phyloP scores from a whole-genome alignment of 1,140 invertebrate genomes.

The Holcopasites calliopsidis region DNA sequence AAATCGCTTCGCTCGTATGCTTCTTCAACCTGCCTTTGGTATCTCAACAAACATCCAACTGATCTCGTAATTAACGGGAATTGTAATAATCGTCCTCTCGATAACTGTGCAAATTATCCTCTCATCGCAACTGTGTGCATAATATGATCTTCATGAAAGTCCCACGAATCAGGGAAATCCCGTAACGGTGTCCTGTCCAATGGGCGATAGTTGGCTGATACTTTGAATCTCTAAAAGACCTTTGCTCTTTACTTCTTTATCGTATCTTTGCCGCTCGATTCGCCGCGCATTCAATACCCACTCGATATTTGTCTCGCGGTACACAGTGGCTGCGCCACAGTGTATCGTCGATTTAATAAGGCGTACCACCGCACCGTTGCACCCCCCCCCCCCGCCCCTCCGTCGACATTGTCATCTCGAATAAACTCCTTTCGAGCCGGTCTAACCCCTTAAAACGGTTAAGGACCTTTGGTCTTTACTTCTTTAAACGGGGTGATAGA shows the following conservation, averaged over 20 bases:
- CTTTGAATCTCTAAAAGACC: conserved; percentile 11
- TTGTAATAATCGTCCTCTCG: too few relatives aligned
- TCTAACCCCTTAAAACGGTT: conserved; percentile 54
- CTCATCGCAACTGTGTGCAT: background rate
- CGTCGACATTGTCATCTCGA: conserved; percentile 66
- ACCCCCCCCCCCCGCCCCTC: too few relatives aligned
- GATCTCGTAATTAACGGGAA: too few relatives aligned
- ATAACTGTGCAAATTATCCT: too few relatives aligned
- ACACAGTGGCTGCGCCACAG: background rate
- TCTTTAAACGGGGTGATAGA: conserved; percentile 78
- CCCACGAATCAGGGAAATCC: background rate
- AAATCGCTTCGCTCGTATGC: conserved; percentile 10
- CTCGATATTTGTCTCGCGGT: conserved; percentile 7
- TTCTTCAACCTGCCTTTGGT: background rate
- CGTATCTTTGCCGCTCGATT: conserved; percentile 38
- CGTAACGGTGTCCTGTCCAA: background rate
- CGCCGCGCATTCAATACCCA: conserved; percentile 46
- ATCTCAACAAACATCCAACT: background rate
- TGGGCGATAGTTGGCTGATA: background rate
- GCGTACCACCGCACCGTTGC: conserved; percentile 8
- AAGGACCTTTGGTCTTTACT: conserved; percentile 77
- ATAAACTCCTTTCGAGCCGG: conserved; percentile 53
- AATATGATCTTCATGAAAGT: background rate
- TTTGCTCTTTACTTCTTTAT: conserved; percentile 50
- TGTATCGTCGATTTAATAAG: conserved; percentile 38